Evolutionary conservation across 2,797 vertebrate genomes (phyloP).

Genomic region (Gymnoscopelus microlampas): DNA sequence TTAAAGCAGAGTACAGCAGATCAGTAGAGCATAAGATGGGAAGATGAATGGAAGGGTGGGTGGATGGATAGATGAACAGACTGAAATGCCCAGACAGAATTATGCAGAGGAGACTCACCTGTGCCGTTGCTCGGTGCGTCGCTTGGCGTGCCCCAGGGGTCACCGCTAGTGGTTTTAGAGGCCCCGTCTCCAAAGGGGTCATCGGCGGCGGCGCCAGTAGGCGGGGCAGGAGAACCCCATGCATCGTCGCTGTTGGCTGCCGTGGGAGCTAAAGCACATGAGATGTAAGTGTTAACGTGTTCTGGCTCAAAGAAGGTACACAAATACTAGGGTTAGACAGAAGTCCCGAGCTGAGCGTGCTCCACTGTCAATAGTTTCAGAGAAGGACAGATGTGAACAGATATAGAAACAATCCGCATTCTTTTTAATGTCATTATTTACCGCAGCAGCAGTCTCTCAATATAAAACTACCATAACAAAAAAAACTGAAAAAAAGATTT

Average conservation of each 20-base stretch:
- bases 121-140: slow-evolving; percentile 48
- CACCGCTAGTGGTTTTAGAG: slow-evolving; percentile 62
- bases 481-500: too few species aligned
- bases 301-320: neutral
- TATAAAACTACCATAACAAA: too few species aligned
- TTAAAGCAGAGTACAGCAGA: neutral
- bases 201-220: slow-evolving; percentile 58
- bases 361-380: too few species aligned
- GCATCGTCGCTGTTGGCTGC: slow-evolving; percentile 57
- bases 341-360: too few species aligned
- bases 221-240: slow-evolving; percentile 71
- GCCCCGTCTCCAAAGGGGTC: slow-evolving; percentile 87
- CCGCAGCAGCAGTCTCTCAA: too few species aligned
- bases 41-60: slow-evolving; percentile 16
- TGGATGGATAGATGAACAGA: neutral
- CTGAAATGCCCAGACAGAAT: neutral
- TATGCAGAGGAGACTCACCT: slow-evolving; percentile 40
- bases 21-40: neutral
- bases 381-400: too few species aligned
- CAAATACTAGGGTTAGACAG: too few species aligned
- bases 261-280: slow-evolving; percentile 59
- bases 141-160: slow-evolving; percentile 82
- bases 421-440: too few species aligned
- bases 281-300: neutral
- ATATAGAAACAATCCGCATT: too few species aligned